phyloP scores from a whole-genome alignment of 2,113 vertebrate species.

The Tachuris rubrigastra region DNA sequence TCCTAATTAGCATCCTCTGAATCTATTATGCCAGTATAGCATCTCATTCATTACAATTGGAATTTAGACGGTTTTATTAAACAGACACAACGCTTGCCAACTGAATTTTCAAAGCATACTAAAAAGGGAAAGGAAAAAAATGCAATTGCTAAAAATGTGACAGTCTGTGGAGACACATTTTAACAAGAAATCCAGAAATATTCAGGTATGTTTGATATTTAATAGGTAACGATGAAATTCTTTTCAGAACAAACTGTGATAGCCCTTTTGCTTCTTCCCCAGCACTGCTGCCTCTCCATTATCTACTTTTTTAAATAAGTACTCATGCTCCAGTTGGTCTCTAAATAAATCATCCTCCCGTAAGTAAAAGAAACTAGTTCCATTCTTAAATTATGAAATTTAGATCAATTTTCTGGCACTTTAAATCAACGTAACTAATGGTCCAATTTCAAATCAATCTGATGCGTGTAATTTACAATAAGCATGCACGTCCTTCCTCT shows the following conservation, averaged over 20 bases:
- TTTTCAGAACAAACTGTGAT: neutral
- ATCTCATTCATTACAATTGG: neutral
- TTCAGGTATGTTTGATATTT: neutral
- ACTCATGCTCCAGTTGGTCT: constrained; percentile 34
- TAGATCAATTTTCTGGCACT: constrained; percentile 65
- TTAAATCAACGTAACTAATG: constrained; percentile 67
- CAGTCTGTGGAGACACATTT: neutral
- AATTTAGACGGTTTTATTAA: neutral
- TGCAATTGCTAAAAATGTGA: neutral
- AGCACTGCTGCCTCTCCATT: neutral
- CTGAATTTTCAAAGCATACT: neutral
- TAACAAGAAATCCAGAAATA: neutral
- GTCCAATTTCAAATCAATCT: constrained; percentile 63
- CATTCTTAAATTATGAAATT: constrained; percentile 65
- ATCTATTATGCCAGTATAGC: neutral
- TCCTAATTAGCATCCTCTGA: neutral
- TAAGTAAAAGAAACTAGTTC: constrained; percentile 52
- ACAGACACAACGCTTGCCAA: neutral
- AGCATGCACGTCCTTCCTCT: constrained; percentile 9
- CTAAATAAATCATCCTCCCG: constrained; percentile 52
- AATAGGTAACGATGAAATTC: neutral
- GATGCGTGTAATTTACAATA: constrained; percentile 60
- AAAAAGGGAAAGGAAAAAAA: neutral
- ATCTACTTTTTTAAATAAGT: constrained; percentile 22
- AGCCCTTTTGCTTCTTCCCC: neutral